Evolutionary conservation across 2,113 vertebrate species (phyloP).

Genomic region (Erpornis zantholeuca): DNA sequence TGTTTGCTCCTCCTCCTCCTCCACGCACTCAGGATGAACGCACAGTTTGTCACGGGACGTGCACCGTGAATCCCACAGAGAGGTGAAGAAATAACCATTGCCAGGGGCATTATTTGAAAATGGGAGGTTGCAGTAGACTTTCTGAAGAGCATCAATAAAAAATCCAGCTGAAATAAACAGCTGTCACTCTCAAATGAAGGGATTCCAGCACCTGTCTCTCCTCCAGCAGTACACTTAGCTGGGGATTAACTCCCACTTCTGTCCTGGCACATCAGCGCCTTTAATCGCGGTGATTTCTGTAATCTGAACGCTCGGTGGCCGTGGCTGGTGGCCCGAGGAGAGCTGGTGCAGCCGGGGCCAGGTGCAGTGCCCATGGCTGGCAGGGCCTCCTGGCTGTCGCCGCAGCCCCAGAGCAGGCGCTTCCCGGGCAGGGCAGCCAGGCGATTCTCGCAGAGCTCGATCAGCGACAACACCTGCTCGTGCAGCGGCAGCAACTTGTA

Average conservation of each 20-base stretch:
- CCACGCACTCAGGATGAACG: background rate
- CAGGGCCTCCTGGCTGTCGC: background rate
- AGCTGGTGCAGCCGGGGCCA: background rate
- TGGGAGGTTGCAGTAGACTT: background rate
- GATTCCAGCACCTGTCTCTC: background rate
- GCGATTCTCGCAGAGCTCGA: constrained; percentile 85
- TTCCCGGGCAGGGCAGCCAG: constrained; percentile 76
- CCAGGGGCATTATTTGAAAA: background rate
- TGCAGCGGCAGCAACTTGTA: constrained; percentile 80
- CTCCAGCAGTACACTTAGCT: background rate
- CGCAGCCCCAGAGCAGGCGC: constrained; percentile 72
- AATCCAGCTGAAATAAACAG: background rate
- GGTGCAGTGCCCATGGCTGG: background rate
- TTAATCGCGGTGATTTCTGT: constrained; percentile 47
- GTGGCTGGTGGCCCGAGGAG: background rate
- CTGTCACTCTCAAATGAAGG: background rate
- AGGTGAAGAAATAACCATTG: background rate
- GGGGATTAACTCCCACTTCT: background rate
- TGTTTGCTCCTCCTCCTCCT: background rate
- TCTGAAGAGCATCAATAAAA: background rate
- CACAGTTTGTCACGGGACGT: background rate
- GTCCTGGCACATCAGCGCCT: background rate
- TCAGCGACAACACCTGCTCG: constrained; percentile 80
- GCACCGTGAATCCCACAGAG: background rate
- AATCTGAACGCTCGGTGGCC: background rate